Base-by-base conservation (phyloP, 1,140 invertebrate species). In the Calliphora vicina region DNA sequence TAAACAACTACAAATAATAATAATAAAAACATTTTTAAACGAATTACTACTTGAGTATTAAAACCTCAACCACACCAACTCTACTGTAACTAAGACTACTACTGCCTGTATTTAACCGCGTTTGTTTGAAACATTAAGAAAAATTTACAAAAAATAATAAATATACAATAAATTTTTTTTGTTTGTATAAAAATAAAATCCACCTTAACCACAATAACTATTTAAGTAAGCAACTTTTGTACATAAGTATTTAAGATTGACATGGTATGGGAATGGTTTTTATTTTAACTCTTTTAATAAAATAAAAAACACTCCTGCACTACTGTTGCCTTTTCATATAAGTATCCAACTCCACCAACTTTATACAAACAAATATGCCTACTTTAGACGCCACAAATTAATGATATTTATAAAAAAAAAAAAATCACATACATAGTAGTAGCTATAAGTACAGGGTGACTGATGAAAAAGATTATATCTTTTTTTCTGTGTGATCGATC, bases 301-400 rank as follows among this genome's bases (percentile, higher is more conserved):
- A 23, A 23, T 12, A 20, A 12, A 23, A 67, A 57, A 57, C 15
- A 23, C 61, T 67, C 61, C 23, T 67, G 23, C n/a, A 67, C 61
- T 23, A 10, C n/a, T n/a, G n/a, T 67, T 67, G 61, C 10, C 61
- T 67, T 6, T 2, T n/a, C 50, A 17, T n/a, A 57, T 57, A 35
- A 8, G 5, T 35, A 13, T 13, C 12, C 45, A 50, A 10, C 72
- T 6, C 72, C 72, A 74, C 10, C 72, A 35, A 35, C 35, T 35
- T 35, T 35, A 35, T 35, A 35, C 13, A 50, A 10, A 67, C 61
- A 20, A 57, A 78, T 78, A 78, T 78, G 74, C 74, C 74, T 78
- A 43, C 35, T 78, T 78, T 78, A 78, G 74, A 78, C 74, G 74
- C 74, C 74, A 78, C 74, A 78, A 78, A 78, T 78, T 78, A 78